These are phyloP conservation scores for Neolamprologus sp. DNA, from an alignment of 2,113 vertebrate species.

Conservation along the genomic window DNA sequence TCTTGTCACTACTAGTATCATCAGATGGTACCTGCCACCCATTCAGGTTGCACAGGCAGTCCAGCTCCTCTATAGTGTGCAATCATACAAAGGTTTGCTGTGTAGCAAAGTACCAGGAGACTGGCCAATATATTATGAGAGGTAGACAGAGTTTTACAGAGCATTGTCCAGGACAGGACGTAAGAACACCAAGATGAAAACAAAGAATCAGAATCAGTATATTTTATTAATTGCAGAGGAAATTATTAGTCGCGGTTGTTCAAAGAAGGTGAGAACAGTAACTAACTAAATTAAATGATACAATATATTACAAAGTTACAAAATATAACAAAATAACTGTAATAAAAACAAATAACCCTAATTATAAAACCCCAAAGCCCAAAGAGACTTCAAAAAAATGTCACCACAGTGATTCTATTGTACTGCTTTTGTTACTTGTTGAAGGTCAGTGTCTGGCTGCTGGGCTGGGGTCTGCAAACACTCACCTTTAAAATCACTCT, in stretches of 20 bases:
- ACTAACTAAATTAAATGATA: background rate
- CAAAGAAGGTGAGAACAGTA: background rate
- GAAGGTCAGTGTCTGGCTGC: background rate
- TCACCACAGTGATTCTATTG: background rate
- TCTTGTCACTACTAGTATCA: background rate
- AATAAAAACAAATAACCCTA: background rate
- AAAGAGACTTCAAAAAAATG: background rate
- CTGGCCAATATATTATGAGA: background rate
- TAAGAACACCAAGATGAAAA: background rate
- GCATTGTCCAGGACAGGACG: background rate
- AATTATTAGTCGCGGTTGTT: background rate
- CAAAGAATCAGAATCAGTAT: background rate
- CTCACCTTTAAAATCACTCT: background rate
- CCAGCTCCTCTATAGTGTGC: background rate
- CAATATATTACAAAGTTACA: background rate
- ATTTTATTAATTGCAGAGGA: background rate
- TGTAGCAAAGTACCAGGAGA: background rate
- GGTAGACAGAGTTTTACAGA: fast-evolving
- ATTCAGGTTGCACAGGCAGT: background rate
- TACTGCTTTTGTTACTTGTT: background rate
- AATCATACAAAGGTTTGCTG: background rate
- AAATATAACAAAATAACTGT: background rate
- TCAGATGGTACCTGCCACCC: background rate
- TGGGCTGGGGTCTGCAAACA: background rate
- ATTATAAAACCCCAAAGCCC: background rate